Conservation (phyloP, 2,888 invertebrate genomes). For the Synanthedon myopaeformis region DNA sequence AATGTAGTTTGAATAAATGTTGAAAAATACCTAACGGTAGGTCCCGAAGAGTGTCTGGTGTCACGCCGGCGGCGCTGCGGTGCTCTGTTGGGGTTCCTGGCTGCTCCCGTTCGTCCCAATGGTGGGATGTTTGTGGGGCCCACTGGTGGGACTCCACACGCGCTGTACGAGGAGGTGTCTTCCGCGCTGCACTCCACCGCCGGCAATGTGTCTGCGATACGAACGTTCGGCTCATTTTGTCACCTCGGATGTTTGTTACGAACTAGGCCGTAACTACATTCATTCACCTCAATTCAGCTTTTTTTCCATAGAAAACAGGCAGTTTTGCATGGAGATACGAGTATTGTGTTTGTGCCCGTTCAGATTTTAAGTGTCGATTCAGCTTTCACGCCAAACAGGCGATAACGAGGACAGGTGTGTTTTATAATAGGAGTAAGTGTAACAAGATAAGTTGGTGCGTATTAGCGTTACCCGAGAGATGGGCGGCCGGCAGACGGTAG, state of each 20-base stretch:
- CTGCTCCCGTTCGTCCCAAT: slow-evolving; percentile 7
- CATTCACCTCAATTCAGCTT: too few relatives aligned
- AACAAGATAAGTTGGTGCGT: too few relatives aligned
- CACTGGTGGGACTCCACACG: slow-evolving; percentile 7
- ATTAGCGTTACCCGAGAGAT: slow-evolving; percentile 21
- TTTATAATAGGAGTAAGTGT: too few relatives aligned
- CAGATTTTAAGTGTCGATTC: too few relatives aligned
- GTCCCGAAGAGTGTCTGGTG: slow-evolving; percentile 12
- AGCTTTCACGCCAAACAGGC: too few relatives aligned
- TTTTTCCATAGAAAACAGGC: too few relatives aligned
- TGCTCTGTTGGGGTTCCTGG: slow-evolving; percentile 7
- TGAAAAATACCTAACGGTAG: slow-evolving; percentile 9
- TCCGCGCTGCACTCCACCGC: slow-evolving; percentile 38
- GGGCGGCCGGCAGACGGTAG: slow-evolving; percentile 37
- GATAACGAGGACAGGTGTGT: too few relatives aligned
- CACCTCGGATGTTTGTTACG: too few relatives aligned
- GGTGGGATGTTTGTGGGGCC: slow-evolving; percentile 3
- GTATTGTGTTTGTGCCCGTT: too few relatives aligned
- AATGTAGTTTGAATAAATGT: too few relatives aligned
- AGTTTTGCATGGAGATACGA: too few relatives aligned
- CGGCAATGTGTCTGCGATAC: slow-evolving; percentile 28
- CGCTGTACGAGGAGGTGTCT: slow-evolving; percentile 27
- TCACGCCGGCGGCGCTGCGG: slow-evolving; percentile 6
- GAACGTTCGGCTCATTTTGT: background rate
- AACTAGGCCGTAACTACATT: too few relatives aligned